Base-by-base conservation (phyloP, 2,113 vertebrate genomes). In the Thymallus thymallus region DNA sequence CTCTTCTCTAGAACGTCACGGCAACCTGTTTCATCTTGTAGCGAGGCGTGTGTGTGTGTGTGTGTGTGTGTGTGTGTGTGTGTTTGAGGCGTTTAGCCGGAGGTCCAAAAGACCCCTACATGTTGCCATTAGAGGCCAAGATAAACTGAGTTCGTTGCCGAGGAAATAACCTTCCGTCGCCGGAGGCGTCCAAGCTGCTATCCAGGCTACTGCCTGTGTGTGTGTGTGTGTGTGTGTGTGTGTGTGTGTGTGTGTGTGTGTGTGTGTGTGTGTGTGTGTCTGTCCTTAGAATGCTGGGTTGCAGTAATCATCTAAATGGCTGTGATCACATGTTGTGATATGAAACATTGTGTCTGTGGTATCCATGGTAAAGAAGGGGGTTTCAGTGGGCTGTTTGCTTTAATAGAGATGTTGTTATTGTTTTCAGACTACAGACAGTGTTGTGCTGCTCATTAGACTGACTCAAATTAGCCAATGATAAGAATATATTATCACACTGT, bases 231-330 rank as follows among this genome's bases (percentile, higher is more conserved):
- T 82, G 68, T 76, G 29, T 69, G 56, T 24, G 68, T 72, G 41
- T 71, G 76, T 82, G 68, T 76, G 29, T 69, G 56, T 24, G 68
- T 13, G n/a, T 72, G 41, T 71, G 76, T 82, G 68, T 76, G 29
- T 69, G 56, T 24, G 68, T 13, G n/a, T 72, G 41, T 71, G 76
- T 82, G 68, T 76, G 29, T 69, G 56, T 24, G 68, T 13, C n/a
- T 9, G 1, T 48, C 14, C 46, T 48, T 16, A 48, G 12, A 9
- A 4, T 1, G 46, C 14, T 48, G 14, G 14, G 12, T 48, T 0
- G 46, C 2, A 1, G 14, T 88, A 87, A 86, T 73, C 79, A 84
- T 83, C n/a, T 82, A 61, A 82, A 83, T 83, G 30, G 71, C 23
- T 30, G 58, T 22, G 20, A 51, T 51, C 48, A 18, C 22, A 24